Conservation (phyloP, 2,888 invertebrate species). For the Eupithecia vulgata region DNA sequence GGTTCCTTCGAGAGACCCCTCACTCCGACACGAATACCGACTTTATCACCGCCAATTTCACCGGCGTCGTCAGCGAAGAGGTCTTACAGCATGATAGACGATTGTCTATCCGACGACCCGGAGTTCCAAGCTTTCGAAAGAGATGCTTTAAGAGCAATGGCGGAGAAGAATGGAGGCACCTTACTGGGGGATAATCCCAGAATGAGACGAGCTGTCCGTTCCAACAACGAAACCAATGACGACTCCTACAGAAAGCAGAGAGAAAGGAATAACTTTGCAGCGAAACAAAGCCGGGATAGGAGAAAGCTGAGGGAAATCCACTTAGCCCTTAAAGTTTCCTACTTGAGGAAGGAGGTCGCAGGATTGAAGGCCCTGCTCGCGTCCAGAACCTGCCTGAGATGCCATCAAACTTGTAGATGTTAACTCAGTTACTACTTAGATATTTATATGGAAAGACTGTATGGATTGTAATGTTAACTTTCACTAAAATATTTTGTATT, state of each 20-base stretch:
- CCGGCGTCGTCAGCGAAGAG: slow-evolving; percentile 45
- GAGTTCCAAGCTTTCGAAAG: slow-evolving; percentile 88
- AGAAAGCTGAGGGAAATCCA: slow-evolving; percentile 96
- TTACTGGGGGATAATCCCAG: slow-evolving; percentile 85
- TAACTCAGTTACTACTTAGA: slow-evolving; percentile 16
- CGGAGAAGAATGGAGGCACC: slow-evolving; percentile 82
- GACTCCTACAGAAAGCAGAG: slow-evolving; percentile 94
- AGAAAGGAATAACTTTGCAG: slow-evolving; percentile 96
- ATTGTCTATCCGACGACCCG: slow-evolving; percentile 69
- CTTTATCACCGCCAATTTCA: slow-evolving; percentile 53
- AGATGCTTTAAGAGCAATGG: slow-evolving; percentile 86
- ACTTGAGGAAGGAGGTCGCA: slow-evolving; percentile 79
- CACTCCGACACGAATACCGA: slow-evolving; percentile 35
- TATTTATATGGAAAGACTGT: slow-evolving; percentile 10
- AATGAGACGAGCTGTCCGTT: slow-evolving; percentile 84
- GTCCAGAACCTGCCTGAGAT: slow-evolving; percentile 50
- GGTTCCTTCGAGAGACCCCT: slow-evolving; percentile 48
- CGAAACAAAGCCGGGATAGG: slow-evolving; percentile 96
- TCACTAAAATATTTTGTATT: slow-evolving; percentile 14
- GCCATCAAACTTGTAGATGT: slow-evolving; percentile 49
- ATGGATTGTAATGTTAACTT: slow-evolving; percentile 3
- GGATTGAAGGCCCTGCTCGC: slow-evolving; percentile 57
- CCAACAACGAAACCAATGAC: slow-evolving; percentile 80
- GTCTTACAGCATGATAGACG: slow-evolving; percentile 47
- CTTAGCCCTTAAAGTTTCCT: slow-evolving; percentile 93